Evolutionary conservation across 1,140 invertebrate species (phyloP).

Genomic region (Drosophila willistoni): DNA sequence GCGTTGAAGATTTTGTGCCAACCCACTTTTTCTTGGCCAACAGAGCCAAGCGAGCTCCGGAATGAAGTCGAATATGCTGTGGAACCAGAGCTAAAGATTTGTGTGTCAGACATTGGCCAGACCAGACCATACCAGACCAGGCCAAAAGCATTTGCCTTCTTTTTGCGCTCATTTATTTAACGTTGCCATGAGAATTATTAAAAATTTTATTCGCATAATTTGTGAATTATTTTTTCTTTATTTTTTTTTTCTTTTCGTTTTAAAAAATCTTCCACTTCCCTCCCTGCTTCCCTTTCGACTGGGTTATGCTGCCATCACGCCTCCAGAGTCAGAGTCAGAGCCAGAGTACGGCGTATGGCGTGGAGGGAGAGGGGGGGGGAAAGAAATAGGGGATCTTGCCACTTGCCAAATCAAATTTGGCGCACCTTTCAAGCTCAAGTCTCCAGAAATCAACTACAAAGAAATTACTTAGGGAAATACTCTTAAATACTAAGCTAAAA

Average conservation of each 20-base stretch:
- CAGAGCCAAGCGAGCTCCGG: constrained; percentile 10
- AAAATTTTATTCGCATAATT: constrained; percentile 83
- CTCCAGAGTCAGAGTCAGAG: constrained; percentile 18
- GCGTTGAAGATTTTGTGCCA: constrained; percentile 77
- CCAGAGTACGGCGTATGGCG: too few relatives aligned
- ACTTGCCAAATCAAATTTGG: constrained; percentile 44
- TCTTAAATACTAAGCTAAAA: too few relatives aligned
- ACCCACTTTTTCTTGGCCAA: constrained; percentile 62
- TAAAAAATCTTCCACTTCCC: too few relatives aligned
- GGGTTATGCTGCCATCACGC: constrained; percentile 27
- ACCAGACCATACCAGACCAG: constrained; percentile 38
- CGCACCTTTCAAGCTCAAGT: not conserved
- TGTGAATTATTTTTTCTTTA: constrained; percentile 67
- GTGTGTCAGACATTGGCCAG: constrained; percentile 46
- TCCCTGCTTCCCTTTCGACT: constrained; percentile 4
- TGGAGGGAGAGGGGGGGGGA: not conserved
- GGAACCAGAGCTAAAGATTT: not conserved
- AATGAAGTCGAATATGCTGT: not conserved
- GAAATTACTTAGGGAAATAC: too few relatives aligned
- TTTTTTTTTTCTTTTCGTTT: constrained; percentile 35
- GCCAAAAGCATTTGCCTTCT: constrained; percentile 33
- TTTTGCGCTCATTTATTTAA: constrained; percentile 73
- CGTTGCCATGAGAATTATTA: constrained; percentile 81
- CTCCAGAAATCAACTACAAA: not conserved
- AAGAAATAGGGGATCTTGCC: not conserved